A percentile compares a stretch with the other conserved stretches of the same genome.
Conservation (phyloP, 2,888 invertebrate species). For the Calliopum simillimum region DNA sequence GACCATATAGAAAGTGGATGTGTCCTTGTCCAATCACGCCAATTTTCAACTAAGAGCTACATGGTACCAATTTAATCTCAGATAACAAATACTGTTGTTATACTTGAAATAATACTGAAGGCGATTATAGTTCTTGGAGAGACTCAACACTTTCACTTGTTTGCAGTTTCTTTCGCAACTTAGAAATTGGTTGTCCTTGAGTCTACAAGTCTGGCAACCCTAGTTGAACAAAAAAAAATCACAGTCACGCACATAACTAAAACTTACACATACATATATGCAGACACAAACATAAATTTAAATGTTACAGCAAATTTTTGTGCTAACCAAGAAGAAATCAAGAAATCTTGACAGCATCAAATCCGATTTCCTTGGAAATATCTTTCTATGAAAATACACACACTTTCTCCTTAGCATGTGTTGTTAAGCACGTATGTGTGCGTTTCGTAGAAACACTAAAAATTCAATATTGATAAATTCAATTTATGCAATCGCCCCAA, state of each 20-base stretch:
- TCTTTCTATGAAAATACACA: neutral
- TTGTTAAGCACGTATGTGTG: slow-evolving; percentile 4
- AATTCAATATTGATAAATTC: slow-evolving; percentile 28
- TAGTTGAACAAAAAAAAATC: neutral
- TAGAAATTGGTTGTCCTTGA: no score
- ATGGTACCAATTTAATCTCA: no score
- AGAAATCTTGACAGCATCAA: neutral
- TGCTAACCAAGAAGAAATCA: neutral
- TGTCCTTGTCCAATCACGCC: no score
- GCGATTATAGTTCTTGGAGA: no score
- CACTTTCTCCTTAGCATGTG: no score
- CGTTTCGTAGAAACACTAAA: neutral
- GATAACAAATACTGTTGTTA: no score
- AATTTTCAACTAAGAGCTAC: no score
- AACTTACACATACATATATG: neutral
- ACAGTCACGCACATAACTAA: neutral
- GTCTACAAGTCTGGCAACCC: neutral
- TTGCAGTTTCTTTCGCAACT: no score
- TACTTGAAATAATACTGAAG: no score
- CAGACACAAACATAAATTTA: neutral
- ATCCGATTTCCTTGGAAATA: neutral
- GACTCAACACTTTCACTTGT: no score
- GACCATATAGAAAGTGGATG: no score
- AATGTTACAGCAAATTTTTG: neutral
- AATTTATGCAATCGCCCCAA: slow-evolving; percentile 22